A percentile compares a stretch with the other conserved stretches of the same genome.
These are phyloP conservation scores for Hydractinia symbiolongicarpus DNA, from an alignment of 30 jellyfish, hydroid and myxozoan genomes.

Conservation along the genomic window DNA sequence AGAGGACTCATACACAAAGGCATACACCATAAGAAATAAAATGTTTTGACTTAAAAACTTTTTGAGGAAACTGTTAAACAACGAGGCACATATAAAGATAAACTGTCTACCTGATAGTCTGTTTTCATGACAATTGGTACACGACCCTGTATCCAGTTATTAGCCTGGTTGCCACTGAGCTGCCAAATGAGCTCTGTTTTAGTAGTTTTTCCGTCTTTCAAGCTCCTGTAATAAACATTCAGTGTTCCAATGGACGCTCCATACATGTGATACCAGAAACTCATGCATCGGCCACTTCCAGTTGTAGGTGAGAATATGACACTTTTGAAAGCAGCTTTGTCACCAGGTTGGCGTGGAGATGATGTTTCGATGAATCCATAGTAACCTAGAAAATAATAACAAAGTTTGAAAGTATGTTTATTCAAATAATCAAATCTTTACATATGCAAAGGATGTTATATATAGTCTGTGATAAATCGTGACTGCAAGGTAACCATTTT, in stretches of 20 bases:
- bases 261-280: conserved; percentile 95
- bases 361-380: conserved; percentile 87
- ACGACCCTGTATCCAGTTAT: conserved; percentile 79
- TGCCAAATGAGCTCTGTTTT: conserved; percentile 56
- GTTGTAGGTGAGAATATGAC: conserved; percentile 78
- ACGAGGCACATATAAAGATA: not conserved
- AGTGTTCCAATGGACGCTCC: conserved; percentile 86
- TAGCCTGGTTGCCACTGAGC: conserved; percentile 81
- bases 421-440: not conserved
- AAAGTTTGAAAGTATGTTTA: not conserved
- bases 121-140: conserved; percentile 42
- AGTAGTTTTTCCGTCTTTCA: conserved; percentile 41
- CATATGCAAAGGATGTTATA: not conserved
- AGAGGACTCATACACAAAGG: not conserved
- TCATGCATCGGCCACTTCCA: conserved; percentile 65
- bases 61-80: not conserved
- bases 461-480: too few relatives aligned
- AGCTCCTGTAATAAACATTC: conserved; percentile 48
- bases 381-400: conserved; percentile 39
- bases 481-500: too few relatives aligned
- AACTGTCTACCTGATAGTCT: conserved; percentile 49
- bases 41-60: not conserved
- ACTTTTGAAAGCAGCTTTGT: conserved; percentile 82
- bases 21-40: not conserved
- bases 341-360: conserved; percentile 83